Conservation (phyloP, 1,140 invertebrate genomes). For the Drosophila mauritiana region DNA sequence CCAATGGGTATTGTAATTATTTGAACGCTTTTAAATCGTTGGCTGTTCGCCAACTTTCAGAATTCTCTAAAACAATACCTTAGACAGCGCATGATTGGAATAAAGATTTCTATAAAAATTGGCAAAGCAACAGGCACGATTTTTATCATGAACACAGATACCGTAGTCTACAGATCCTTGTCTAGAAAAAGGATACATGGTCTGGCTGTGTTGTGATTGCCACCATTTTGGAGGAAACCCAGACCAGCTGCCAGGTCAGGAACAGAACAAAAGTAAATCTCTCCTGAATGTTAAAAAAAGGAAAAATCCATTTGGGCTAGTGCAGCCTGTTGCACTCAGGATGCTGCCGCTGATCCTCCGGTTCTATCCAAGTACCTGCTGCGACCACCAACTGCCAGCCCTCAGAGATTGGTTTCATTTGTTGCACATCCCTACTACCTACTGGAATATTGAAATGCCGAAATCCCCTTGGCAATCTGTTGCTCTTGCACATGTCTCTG, state of each 20-base stretch:
- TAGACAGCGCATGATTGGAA: slow-evolving; percentile 11
- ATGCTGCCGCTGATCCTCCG: slow-evolving; percentile 59
- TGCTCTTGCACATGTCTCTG: slow-evolving; percentile 71
- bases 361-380: slow-evolving; percentile 62
- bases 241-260: slow-evolving; percentile 51
- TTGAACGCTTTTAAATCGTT: slow-evolving; percentile 70
- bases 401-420: slow-evolving; percentile 75
- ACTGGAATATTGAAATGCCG: background rate
- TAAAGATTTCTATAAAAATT: slow-evolving; percentile 14
- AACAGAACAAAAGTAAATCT: slow-evolving; percentile 72
- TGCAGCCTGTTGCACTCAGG: slow-evolving; percentile 67
- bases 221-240: slow-evolving; percentile 56
- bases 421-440: slow-evolving; percentile 37
- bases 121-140: slow-evolving; percentile 6
- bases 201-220: slow-evolving; percentile 63
- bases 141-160: slow-evolving; percentile 10
- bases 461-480: slow-evolving; percentile 62
- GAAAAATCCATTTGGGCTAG: slow-evolving; percentile 51
- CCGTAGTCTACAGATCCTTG: slow-evolving; percentile 7
- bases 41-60: slow-evolving; percentile 24
- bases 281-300: slow-evolving; percentile 70
- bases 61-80: slow-evolving; percentile 6
- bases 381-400: slow-evolving; percentile 65
- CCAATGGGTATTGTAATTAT: slow-evolving; percentile 28
- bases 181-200: slow-evolving; percentile 9